Base-by-base conservation (phyloP, 2,797 vertebrate species). In the Cyclopterus lumpus region DNA sequence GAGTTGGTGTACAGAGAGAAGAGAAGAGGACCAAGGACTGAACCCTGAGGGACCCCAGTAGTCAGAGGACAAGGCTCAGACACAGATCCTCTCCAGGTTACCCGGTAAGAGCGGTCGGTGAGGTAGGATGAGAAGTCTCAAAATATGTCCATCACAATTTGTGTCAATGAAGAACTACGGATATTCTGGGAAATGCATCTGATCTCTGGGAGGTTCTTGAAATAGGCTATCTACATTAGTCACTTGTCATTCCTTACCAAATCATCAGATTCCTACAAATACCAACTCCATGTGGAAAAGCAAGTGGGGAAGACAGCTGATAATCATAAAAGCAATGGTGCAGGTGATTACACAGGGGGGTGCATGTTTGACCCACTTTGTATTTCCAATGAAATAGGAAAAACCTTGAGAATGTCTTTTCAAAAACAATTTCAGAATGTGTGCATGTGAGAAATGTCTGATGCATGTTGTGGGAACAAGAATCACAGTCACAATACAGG, bases 231-330 rank as follows among this genome's bases (percentile, higher is more conserved):
- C 32, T 51, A 6, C 3, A 5, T 36, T 26, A 18, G 26, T 36
- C 49, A 44, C 18, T 59, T 61, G 58, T 15, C 2, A 49, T 65
- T 65, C 26, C 36, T 63, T 75, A 75, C 44, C 49, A 71, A 42
- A 0, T 40, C 4, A 59, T 20, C 22, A 72, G 54, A 79, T 75
- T 77, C 22, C 42, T 14, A 16, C 12, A 26, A 34, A 63, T 46
- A 65, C 18, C 53, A 54, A 44, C 46, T 76, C 16, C 53, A 28
- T 1, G n/a, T 38, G 12, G 44, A 15, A 71, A 77, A 75, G 51
- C 55, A 58, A 75, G 75, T 70, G 51, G 6, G 2, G 66, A 82
- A 61, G 60, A 70, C 8, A 42, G 38, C 15, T 20, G 40, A 55
- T 73, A 55, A 66, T 67, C 48, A 38, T 48, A 42, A 69, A 67